These are phyloP conservation scores for Lasioglossum albipes DNA, from an alignment of 1,140 invertebrate genomes.

Conservation along the genomic window DNA sequence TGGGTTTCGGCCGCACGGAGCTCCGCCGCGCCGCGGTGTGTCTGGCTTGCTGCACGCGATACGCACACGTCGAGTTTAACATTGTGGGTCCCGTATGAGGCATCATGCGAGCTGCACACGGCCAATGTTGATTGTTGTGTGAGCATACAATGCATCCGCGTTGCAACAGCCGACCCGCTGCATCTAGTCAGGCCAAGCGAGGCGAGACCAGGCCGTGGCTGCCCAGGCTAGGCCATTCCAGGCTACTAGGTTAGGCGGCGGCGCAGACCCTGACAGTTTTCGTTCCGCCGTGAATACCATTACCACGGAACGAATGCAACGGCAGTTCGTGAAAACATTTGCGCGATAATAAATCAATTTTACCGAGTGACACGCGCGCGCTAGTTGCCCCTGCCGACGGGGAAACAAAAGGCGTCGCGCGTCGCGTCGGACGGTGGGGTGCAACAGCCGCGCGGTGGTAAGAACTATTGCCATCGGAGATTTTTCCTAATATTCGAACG, in stretches of 20 bases:
- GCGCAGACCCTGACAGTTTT: slow-evolving; percentile 52
- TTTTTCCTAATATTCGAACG: not conserved
- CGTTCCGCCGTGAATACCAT: slow-evolving; percentile 56
- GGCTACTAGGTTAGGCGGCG: slow-evolving; percentile 31
- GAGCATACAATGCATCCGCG: slow-evolving; percentile 69
- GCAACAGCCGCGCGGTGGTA: not conserved
- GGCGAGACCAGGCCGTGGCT: not conserved
- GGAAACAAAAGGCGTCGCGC: not conserved
- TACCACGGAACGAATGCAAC: slow-evolving; percentile 43
- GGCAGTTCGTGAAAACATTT: slow-evolving; percentile 43
- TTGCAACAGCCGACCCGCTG: slow-evolving; percentile 51
- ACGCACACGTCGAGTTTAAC: slow-evolving; percentile 43
- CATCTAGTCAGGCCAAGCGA: not conserved
- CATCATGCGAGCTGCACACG: slow-evolving; percentile 51
- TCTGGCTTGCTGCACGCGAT: not conserved
- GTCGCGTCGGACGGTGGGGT: no score
- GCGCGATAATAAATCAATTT: slow-evolving; percentile 63
- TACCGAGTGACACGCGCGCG: slow-evolving; percentile 21
- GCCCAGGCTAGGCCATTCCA: slow-evolving; percentile 24
- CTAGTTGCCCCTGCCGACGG: not conserved
- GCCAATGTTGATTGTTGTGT: slow-evolving; percentile 71
- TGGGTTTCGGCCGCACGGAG: no score
- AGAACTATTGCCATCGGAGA: not conserved
- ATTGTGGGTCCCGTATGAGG: slow-evolving; percentile 62
- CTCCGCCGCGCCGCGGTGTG: not conserved